Evolutionary conservation across 2,113 vertebrate genomes (phyloP).

Genomic region (Bubo scandiacus): DNA sequence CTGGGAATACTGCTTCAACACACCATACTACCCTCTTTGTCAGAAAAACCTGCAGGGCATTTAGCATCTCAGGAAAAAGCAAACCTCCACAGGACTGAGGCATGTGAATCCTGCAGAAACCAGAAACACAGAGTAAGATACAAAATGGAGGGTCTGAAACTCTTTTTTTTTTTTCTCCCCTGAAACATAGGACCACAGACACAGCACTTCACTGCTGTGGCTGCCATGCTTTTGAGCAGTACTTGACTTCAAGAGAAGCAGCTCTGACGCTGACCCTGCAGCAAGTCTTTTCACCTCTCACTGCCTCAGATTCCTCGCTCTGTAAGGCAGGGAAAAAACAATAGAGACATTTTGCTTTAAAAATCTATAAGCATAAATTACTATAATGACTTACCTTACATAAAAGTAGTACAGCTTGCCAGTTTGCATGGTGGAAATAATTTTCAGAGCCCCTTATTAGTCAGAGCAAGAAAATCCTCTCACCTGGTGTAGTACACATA

Average conservation of each 20-base stretch:
- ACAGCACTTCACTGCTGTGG: background rate
- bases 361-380: background rate
- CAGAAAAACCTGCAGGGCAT: background rate
- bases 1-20: background rate
- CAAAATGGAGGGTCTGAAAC: background rate
- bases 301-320: background rate
- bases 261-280: background rate
- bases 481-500: rapidly evolving
- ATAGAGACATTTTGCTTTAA: background rate
- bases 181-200: background rate
- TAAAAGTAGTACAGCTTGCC: background rate
- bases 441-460: background rate
- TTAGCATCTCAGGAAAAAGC: background rate
- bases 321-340: background rate
- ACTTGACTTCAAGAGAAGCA: background rate
- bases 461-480: background rate
- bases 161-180: rapidly evolving
- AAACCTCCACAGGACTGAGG: background rate
- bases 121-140: background rate
- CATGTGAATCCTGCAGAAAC: background rate
- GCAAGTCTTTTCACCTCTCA: background rate
- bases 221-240: background rate
- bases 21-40: background rate
- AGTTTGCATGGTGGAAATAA: background rate
- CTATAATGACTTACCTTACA: rapidly evolving